phyloP scores from a whole-genome alignment of 2,113 vertebrate species.

The Pteruthius melanotis region DNA sequence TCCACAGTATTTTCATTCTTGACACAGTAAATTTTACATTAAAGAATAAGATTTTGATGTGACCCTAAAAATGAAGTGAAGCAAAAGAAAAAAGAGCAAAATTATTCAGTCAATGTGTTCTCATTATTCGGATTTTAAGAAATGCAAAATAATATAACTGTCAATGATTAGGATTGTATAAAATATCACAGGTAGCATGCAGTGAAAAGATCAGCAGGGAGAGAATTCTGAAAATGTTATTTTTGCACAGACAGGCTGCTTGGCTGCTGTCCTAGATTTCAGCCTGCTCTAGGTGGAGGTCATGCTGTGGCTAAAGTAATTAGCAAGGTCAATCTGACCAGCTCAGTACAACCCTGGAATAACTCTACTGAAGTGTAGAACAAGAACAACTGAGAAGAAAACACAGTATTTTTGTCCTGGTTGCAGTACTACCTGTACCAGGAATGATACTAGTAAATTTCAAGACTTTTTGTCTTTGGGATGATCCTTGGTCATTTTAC shows the following conservation, averaged over 20 bases:
- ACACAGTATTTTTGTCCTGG: background rate
- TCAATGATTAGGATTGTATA: background rate
- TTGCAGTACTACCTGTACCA: background rate
- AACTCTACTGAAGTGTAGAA: background rate
- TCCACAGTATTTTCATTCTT: background rate
- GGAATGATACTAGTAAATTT: background rate
- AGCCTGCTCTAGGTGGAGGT: background rate
- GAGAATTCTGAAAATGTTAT: background rate
- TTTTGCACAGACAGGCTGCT: background rate
- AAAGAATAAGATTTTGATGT: background rate
- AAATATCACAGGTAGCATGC: background rate
- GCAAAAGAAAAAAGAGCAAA: background rate
- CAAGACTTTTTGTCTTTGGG: background rate
- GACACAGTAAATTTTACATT: background rate
- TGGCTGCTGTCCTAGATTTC: conserved; percentile 4
- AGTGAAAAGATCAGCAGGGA: background rate
- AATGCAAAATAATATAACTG: background rate
- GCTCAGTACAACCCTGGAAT: background rate
- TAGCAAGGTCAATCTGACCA: conserved; percentile 18
- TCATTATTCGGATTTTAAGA: background rate
- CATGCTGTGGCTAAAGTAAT: conserved; percentile 13
- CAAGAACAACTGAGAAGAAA: background rate
- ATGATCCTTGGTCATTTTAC: background rate
- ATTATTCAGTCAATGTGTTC: background rate
- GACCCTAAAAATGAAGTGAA: background rate